phyloP scores from a whole-genome alignment of 2,888 invertebrate species.

The Frankliniella fusca region DNA sequence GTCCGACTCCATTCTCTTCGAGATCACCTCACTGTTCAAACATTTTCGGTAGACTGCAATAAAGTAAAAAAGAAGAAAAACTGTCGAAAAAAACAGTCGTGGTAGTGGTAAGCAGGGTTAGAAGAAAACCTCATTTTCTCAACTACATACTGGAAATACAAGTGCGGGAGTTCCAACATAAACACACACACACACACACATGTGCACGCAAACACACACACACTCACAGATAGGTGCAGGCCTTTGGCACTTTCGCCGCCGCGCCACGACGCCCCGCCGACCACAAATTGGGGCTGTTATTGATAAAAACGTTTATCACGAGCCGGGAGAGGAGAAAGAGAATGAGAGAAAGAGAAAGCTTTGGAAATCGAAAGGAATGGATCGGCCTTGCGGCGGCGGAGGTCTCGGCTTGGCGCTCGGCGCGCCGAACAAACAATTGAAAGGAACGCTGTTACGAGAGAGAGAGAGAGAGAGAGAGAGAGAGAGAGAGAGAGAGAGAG shows the following conservation, averaged over 20 bases:
- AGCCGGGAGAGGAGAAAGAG: background rate
- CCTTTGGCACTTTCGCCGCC: background rate
- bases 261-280: background rate
- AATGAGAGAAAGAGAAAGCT: background rate
- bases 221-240: background rate
- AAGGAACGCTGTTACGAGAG: background rate
- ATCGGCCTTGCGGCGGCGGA: background rate
- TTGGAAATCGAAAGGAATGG: conserved; percentile 12
- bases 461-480: background rate
- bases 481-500: background rate
- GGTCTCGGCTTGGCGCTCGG: background rate
- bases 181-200: background rate
- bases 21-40: too few relatives aligned
- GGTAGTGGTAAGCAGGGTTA: too few relatives aligned
- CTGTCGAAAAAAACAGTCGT: too few relatives aligned
- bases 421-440: conserved; percentile 22
- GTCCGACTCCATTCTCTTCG: too few relatives aligned
- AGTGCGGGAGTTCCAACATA: background rate
- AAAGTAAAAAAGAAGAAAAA: too few relatives aligned
- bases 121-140: too few relatives aligned
- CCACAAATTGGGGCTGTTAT: conserved; percentile 9
- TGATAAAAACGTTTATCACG: conserved; percentile 21
- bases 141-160: too few relatives aligned
- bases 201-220: background rate
- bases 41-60: too few relatives aligned